Conservation (phyloP, 1,140 invertebrate genomes). For the Drosophila sulfurigaster region DNA sequence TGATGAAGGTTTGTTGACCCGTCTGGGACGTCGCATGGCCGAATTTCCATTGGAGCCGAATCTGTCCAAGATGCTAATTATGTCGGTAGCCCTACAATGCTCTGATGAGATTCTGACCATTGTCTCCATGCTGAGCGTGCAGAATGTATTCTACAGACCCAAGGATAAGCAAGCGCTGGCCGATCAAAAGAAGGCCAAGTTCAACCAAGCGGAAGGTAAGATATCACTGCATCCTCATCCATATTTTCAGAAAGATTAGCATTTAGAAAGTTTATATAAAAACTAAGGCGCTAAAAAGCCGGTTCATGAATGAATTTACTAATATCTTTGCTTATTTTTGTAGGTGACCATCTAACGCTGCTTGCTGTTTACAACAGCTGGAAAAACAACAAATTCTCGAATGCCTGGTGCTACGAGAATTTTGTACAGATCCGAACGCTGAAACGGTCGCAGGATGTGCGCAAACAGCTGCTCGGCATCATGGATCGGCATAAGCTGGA, state of each 20-base stretch:
- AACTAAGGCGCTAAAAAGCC: no score
- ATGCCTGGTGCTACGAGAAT: slow-evolving; percentile 99
- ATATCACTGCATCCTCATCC: neutral
- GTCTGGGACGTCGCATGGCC: slow-evolving; percentile 98
- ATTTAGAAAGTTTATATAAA: no score
- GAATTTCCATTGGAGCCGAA: slow-evolving; percentile 99
- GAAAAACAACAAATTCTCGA: slow-evolving; percentile 99
- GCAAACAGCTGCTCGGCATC: slow-evolving; percentile 98
- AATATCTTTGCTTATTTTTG: neutral
- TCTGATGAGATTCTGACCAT: slow-evolving; percentile 99
- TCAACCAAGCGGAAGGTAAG: slow-evolving; percentile 96
- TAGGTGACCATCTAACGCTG: slow-evolving; percentile 97
- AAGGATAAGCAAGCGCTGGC: slow-evolving; percentile 99
- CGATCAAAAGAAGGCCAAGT: slow-evolving; percentile 99
- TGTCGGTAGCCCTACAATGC: slow-evolving; percentile 99
- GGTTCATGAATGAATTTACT: neutral
- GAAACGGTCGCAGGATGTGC: slow-evolving; percentile 98
- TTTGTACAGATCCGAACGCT: slow-evolving; percentile 99
- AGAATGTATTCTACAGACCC: slow-evolving; percentile 99
- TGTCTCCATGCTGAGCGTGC: slow-evolving; percentile 99
- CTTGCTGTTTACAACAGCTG: slow-evolving; percentile 99
- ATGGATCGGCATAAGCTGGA: slow-evolving; percentile 99
- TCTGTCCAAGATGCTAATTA: slow-evolving; percentile 99
- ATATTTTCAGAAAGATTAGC: neutral
- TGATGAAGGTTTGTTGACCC: slow-evolving; percentile 97